Evolutionary conservation across 2,797 vertebrate species (phyloP).

Genomic region (Argentina silus): DNA sequence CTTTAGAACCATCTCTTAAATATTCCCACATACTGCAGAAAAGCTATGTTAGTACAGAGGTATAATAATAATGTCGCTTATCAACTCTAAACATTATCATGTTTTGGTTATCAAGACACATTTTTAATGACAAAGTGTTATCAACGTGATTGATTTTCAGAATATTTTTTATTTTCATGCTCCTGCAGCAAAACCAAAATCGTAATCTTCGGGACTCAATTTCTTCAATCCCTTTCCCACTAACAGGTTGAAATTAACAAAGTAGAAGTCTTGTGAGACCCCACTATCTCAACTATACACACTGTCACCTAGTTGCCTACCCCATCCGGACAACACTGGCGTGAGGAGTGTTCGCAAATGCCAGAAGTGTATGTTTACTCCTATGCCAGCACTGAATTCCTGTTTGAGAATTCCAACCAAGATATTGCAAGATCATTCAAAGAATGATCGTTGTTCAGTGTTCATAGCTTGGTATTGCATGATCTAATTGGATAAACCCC

Average conservation of each 20-base stretch:
- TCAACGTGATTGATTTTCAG: not conserved
- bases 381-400: constrained; percentile 34
- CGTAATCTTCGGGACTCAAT: constrained; percentile 57
- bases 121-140: too few species aligned
- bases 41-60: too few species aligned
- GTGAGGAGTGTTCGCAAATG: constrained; percentile 69
- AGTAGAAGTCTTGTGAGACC: not conserved
- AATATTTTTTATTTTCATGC: constrained; percentile 55
- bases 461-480: not conserved
- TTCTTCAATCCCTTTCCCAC: constrained; percentile 10
- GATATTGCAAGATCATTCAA: constrained; percentile 46
- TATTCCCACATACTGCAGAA: too few species aligned
- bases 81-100: too few species aligned
- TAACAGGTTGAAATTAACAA: not conserved
- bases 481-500: constrained; percentile 1
- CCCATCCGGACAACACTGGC: constrained; percentile 67
- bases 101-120: too few species aligned
- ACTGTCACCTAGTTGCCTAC: constrained; percentile 29
- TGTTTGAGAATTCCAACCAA: constrained; percentile 58
- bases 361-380: constrained; percentile 72
- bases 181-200: constrained; percentile 74
- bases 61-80: too few species aligned
- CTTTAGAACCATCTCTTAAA: too few species aligned
- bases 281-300: constrained; percentile 27
- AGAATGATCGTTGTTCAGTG: constrained; percentile 17